phyloP scores from a whole-genome alignment of 2,888 invertebrate genomes.

The Heteromyza rotundicornis region DNA sequence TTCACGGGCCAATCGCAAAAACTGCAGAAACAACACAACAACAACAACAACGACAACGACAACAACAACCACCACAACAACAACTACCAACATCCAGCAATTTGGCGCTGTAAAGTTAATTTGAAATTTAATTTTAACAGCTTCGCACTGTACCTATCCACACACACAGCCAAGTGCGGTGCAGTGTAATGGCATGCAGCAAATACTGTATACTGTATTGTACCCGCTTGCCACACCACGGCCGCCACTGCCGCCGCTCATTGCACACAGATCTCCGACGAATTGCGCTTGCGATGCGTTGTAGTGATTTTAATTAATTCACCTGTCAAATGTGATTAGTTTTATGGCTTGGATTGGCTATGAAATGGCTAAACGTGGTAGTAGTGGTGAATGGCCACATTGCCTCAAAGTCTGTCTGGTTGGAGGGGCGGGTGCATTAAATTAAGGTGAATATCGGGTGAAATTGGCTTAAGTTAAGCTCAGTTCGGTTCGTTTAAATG shows the following conservation, averaged over 20 bases:
- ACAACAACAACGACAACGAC: conserved; percentile 4
- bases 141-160: conserved; percentile 2
- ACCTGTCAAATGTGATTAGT: conserved; percentile 59
- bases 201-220: too few relatives aligned
- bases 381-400: neutral
- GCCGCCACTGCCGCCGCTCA: conserved; percentile 12
- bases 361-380: conserved; percentile 3
- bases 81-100: neutral
- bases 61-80: neutral
- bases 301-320: conserved; percentile 57
- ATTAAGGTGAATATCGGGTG: neutral
- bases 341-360: conserved; percentile 50
- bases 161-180: too few relatives aligned
- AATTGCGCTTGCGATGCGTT: conserved; percentile 28
- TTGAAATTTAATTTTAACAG: conserved; percentile 27
- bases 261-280: too few relatives aligned
- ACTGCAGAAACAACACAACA: too few relatives aligned
- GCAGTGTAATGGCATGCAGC: neutral
- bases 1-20: conserved; percentile 42
- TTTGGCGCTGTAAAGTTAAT: conserved; percentile 24
- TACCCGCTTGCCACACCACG: too few relatives aligned
- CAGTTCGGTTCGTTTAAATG: neutral
- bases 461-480: neutral
- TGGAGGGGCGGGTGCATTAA: neutral
- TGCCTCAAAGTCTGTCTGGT: neutral